Base-by-base conservation (phyloP, 1,140 invertebrate genomes). In the Asbolus verrucosus region DNA sequence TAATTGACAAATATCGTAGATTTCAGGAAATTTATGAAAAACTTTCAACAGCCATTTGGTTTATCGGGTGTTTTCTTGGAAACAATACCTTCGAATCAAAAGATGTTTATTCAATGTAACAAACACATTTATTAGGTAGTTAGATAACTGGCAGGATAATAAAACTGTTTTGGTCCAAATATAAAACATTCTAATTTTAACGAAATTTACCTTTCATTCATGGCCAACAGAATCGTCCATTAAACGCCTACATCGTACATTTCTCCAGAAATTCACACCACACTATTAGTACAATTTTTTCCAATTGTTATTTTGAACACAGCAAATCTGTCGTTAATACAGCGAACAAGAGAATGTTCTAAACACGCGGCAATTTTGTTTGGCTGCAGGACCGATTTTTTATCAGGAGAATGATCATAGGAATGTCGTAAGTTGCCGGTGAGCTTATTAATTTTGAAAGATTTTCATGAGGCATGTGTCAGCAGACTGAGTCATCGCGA, bases 171-270 rank as follows among this genome's bases (percentile, higher is more conserved):
- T 59, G 46, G 24, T 36, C 50, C 66, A 41, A 67, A 59, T 59
- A 60, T 67, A 36, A 59, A 67, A 54, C 46, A 36, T 38, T 67
- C 46, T 59, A 67, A 67, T 50, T 59, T 59, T 60, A 59, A 67
- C 46, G 27, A 67, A 67, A 67, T 59, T 67, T 59, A 39, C 46
- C 46, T 59, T 59, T 67, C 38, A 67, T 67, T 67, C 66, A 67
- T 41, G 66, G 66, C 38, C 66, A 67, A 67, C 66, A 67, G 60
- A 67, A 59, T 67, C 66, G 50, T 67, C 31, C 46, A 60, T 67
- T 67, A 67, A 54, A 36, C 66, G 43, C 66, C 66, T 41, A 67
- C 66, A 54, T 13, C 16, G 60, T 30, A 43, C 46, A 54, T 54
- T 54, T 54, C 46, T 54, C 46, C 46, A 54, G 46, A 27, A 54